phyloP scores from a whole-genome alignment of 2,797 vertebrate species.

The Peromyscus attwateri region DNA sequence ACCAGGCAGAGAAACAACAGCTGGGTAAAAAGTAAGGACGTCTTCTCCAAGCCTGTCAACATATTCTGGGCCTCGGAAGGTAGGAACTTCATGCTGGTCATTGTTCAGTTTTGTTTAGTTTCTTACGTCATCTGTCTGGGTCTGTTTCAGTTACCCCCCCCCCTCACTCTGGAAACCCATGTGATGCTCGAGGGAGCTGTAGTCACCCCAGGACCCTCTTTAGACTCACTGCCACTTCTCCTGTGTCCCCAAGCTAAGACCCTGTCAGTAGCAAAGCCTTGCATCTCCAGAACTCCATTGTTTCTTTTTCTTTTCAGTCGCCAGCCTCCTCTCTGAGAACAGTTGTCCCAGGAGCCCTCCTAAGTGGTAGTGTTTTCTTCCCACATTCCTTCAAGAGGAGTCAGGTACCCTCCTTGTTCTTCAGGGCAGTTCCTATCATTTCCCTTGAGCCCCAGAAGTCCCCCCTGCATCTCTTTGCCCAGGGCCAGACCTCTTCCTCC shows the following conservation, averaged over 20 bases:
- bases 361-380: neutral
- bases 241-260: neutral
- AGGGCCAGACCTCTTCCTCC: fast-evolving
- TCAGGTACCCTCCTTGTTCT: neutral
- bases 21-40: slow-evolving; percentile 89
- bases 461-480: neutral
- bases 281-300: neutral
- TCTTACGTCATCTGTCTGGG: fast-evolving
- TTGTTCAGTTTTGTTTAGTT: neutral
- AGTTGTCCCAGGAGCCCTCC: neutral
- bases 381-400: neutral
- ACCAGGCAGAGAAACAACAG: slow-evolving; percentile 86
- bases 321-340: neutral
- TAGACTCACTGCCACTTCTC: neutral
- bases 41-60: slow-evolving; percentile 86
- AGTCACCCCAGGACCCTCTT: fast-evolving
- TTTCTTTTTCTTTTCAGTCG: neutral
- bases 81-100: slow-evolving; percentile 75
- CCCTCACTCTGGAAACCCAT: fast-evolving
- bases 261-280: neutral
- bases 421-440: neutral
- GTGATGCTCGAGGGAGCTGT: too few relatives aligned
- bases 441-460: neutral
- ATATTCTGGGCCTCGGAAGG: slow-evolving; percentile 90
- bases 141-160: neutral